Base-by-base conservation (phyloP, 2,113 vertebrate species). In the Colistium nudipinnis region DNA sequence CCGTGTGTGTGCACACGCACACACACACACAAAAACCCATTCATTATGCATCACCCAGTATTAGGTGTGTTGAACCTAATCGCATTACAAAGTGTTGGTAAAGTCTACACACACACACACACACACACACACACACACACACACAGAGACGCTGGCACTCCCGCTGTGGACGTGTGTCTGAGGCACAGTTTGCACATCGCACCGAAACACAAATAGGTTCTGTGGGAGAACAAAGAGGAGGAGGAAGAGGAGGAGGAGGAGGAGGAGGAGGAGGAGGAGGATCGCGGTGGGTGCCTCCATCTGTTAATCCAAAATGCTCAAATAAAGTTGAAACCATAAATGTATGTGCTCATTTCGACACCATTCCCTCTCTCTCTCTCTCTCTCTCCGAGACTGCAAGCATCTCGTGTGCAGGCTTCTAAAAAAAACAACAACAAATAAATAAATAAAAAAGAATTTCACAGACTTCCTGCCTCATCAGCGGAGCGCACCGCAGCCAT, bases 251-350 rank as follows among this genome's bases (percentile, higher is more conserved):
- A 45, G 44, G 19, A 17, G 7, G 64, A 44, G 55, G 45, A 33
- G 30, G 24, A 17, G 27, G 0, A 24, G 45, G n/a, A 54, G 48
- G 12, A 13, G 52, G 31, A 54, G 31, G n/a, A 22, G n/a, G 64
- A 39, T 7, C 4, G 28, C 2, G 11, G 85, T 66, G 73, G 76
- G 85, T 4, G 85, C 77, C 65, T 80, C 88, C 87, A 83, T 88
- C 83, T 89, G 88, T 79, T 87, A 73, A 61, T 70, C 30, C 3
- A 7, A 74, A 66, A 78, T 39, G 66, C 60, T 75, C 41, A 57
- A 71, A 47, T 61, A 45, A 64, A 69, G 36, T 41, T 2, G 0
- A 79, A 85, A 71, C 55, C 74, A 60, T 75, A 70, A 74, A 76
- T 53, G 63, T 73, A 41, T 53, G 43, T 51, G 63, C 48, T 70